These are phyloP conservation scores for Campaea margaritaria DNA, from an alignment of 2,888 invertebrate genomes.

Conservation along the genomic window DNA sequence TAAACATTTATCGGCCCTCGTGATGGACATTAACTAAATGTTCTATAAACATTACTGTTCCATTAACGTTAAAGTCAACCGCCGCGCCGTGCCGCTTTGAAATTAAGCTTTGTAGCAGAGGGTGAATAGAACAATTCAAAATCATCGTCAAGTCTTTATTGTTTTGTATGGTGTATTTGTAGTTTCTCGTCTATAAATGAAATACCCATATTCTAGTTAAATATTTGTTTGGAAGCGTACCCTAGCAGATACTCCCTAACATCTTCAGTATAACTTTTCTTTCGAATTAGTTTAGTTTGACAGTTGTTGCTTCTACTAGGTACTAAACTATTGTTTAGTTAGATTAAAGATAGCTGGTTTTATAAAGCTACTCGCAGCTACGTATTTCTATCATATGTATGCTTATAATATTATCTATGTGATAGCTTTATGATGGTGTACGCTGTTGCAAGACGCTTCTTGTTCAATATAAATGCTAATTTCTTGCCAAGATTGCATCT, in stretches of 20 bases:
- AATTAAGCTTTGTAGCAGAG: too few species aligned
- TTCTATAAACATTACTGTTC: slow-evolving; percentile 21
- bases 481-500: slow-evolving; percentile 54
- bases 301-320: neutral
- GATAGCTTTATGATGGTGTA: slow-evolving; percentile 5
- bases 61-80: neutral
- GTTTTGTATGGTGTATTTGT: too few species aligned
- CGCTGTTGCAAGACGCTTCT: slow-evolving; percentile 30
- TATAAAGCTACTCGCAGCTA: too few species aligned
- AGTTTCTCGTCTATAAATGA: too few species aligned
- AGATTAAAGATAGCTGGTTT: too few species aligned
- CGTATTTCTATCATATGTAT: neutral
- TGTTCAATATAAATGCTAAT: slow-evolving; percentile 79
- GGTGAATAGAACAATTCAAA: too few species aligned
- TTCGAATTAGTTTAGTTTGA: neutral
- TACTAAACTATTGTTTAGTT: too few species aligned
- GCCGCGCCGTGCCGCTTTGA: too few species aligned
- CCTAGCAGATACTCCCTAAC: neutral
- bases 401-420: neutral
- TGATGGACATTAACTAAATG: slow-evolving; percentile 22
- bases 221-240: too few species aligned
- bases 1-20: slow-evolving; percentile 29
- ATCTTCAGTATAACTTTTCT: neutral
- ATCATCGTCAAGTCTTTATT: too few species aligned
- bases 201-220: too few species aligned